Evolutionary conservation across 2,113 vertebrate genomes (phyloP).

Genomic region (Orientallactaga bullata): DNA sequence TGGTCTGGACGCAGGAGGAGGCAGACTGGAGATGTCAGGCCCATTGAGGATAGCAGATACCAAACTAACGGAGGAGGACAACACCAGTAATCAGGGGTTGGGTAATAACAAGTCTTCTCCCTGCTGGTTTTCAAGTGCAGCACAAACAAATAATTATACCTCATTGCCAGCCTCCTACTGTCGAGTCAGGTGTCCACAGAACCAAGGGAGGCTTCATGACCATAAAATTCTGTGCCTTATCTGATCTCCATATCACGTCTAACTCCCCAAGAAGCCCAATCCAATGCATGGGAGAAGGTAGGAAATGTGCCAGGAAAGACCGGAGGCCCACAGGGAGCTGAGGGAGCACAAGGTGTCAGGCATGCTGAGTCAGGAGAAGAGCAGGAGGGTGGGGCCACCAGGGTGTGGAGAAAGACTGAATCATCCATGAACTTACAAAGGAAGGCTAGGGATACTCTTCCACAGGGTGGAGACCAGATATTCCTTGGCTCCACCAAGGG

Average conservation of each 20-base stretch:
- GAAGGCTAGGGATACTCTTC: slow-evolving; percentile 4
- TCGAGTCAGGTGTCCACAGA: slow-evolving; percentile 68
- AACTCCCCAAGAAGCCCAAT: not conserved
- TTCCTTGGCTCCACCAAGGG: slow-evolving; percentile 40
- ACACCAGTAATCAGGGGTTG: slow-evolving; percentile 57
- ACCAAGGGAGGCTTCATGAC: not conserved
- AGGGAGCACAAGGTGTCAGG: not conserved
- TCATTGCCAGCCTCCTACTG: slow-evolving; percentile 61
- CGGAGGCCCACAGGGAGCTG: not conserved
- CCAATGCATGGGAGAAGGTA: not conserved
- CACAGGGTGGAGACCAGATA: slow-evolving; percentile 52
- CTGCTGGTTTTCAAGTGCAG: slow-evolving; percentile 58
- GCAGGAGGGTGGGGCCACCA: slow-evolving; percentile 23
- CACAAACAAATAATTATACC: slow-evolving; percentile 76
- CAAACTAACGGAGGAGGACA: slow-evolving; percentile 57
- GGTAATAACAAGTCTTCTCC: slow-evolving; percentile 69
- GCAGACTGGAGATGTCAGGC: not conserved
- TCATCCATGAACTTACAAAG: slow-evolving; percentile 62
- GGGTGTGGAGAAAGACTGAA: not conserved
- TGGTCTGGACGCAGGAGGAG: not conserved
- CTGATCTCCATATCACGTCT: not conserved
- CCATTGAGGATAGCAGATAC: slow-evolving; percentile 41
- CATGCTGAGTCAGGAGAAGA: slow-evolving; percentile 34
- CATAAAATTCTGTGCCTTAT: not conserved
- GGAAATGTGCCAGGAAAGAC: not conserved